phyloP scores from a whole-genome alignment of 2,797 vertebrate species.

The Acanthopagrus latus region DNA sequence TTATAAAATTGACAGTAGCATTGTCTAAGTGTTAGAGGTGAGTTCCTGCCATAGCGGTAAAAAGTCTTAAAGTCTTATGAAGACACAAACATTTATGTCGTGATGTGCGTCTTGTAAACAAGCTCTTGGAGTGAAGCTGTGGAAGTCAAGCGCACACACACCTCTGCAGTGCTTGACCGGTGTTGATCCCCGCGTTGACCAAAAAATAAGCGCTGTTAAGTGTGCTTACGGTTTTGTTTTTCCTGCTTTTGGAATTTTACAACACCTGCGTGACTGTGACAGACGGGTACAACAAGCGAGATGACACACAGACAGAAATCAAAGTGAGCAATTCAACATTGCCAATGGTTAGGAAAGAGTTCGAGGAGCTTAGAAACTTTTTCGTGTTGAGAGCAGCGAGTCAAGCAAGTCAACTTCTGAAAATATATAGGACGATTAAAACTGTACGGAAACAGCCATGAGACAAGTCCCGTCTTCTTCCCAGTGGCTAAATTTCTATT shows the following conservation, averaged over 20 bases:
- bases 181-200: slow-evolving; percentile 40
- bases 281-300: slow-evolving; percentile 70
- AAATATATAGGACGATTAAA: slow-evolving; percentile 77
- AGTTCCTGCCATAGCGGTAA: slow-evolving; percentile 58
- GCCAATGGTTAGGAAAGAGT: slow-evolving; percentile 72
- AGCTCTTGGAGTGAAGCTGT: slow-evolving; percentile 71
- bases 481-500: slow-evolving; percentile 57
- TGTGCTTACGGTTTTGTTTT: slow-evolving; percentile 79
- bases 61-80: slow-evolving; percentile 56
- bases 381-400: slow-evolving; percentile 78
- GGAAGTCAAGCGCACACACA: slow-evolving; percentile 48
- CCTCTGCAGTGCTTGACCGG: slow-evolving; percentile 36
- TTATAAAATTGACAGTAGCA: slow-evolving; percentile 61
- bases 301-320: slow-evolving; percentile 71
- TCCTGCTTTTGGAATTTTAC: slow-evolving; percentile 72
- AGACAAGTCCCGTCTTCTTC: slow-evolving; percentile 71
- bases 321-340: slow-evolving; percentile 69
- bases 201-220: slow-evolving; percentile 61
- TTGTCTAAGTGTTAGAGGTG: slow-evolving; percentile 52
- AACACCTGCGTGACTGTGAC: slow-evolving; percentile 73
- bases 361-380: slow-evolving; percentile 78
- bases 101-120: slow-evolving; percentile 80
- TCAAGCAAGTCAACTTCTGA: slow-evolving; percentile 78
- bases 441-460: slow-evolving; percentile 68
- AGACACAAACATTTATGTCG: slow-evolving; percentile 64